Evolutionary conservation across 1,140 invertebrate species (phyloP).

Genomic region (Neodiprion lecontei): DNA sequence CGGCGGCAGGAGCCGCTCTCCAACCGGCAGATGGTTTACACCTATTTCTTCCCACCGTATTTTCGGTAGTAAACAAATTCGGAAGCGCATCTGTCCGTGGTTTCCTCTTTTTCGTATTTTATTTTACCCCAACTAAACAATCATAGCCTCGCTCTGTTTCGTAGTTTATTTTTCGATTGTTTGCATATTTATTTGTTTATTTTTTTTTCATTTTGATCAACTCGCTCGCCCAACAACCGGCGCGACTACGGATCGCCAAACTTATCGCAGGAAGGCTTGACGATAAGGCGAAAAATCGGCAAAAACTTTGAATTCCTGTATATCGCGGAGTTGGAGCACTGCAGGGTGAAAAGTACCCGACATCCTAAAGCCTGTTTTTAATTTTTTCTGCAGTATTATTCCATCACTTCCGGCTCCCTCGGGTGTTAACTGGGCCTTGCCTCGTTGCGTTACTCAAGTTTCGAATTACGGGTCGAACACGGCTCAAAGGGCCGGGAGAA

Average conservation of each 20-base stretch:
- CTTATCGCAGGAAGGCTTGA: no score
- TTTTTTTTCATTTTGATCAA: no score
- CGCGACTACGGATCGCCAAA: no score
- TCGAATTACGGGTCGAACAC: neutral
- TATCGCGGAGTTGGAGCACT: no score
- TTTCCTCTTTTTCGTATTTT: neutral
- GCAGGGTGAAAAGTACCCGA: no score
- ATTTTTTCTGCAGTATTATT: neutral
- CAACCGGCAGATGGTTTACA: neutral
- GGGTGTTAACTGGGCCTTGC: neutral
- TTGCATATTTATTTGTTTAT: no score
- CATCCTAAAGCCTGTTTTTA: neutral
- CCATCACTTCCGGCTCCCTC: neutral
- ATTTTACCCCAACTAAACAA: neutral
- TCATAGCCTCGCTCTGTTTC: no score
- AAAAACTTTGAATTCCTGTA: no score
- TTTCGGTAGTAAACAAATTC: neutral
- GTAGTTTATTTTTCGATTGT: no score
- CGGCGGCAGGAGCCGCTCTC: constrained; percentile 44
- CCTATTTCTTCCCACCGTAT: neutral
- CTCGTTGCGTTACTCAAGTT: neutral
- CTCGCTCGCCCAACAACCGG: no score
- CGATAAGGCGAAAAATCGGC: no score
- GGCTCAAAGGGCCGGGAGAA: neutral
- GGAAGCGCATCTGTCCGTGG: neutral